Evolutionary conservation across 2,113 vertebrate genomes (phyloP).

Genomic region (Chlorocebus sabaeus): DNA sequence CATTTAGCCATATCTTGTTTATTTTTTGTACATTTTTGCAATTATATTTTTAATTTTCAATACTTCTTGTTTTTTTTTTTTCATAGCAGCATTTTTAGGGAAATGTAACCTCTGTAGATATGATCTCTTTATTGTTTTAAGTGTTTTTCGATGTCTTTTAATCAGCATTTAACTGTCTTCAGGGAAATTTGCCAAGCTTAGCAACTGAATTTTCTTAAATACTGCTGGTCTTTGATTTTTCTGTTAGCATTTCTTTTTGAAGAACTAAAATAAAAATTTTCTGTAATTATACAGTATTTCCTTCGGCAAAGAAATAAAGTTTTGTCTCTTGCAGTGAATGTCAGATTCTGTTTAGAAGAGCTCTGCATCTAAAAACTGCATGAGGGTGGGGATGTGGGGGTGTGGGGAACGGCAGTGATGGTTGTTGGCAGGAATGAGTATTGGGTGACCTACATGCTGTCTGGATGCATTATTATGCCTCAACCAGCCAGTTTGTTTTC

Average conservation of each 20-base stretch:
- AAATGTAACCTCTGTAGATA: neutral
- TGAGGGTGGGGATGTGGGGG: no score
- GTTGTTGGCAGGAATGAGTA: neutral
- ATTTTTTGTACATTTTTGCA: neutral
- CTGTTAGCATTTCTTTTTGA: neutral
- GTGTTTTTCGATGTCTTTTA: neutral
- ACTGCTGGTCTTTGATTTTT: neutral
- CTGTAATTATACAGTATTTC: neutral
- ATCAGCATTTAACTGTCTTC: neutral
- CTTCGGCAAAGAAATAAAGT: neutral
- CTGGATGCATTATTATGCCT: neutral
- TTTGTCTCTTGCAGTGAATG: neutral
- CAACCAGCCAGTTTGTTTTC: neutral
- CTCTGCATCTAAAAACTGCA: neutral
- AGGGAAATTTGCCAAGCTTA: neutral
- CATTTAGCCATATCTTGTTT: neutral
- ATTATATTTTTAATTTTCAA: neutral
- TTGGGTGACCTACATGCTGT: neutral
- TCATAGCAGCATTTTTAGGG: neutral
- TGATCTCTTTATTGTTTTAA: neutral
- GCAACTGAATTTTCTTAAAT: neutral
- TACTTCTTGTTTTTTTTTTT: neutral
- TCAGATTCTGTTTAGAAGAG: neutral
- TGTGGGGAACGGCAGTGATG: neutral
- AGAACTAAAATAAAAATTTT: neutral